phyloP scores from a whole-genome alignment of 1,140 invertebrate species.

The Euura lappo region DNA sequence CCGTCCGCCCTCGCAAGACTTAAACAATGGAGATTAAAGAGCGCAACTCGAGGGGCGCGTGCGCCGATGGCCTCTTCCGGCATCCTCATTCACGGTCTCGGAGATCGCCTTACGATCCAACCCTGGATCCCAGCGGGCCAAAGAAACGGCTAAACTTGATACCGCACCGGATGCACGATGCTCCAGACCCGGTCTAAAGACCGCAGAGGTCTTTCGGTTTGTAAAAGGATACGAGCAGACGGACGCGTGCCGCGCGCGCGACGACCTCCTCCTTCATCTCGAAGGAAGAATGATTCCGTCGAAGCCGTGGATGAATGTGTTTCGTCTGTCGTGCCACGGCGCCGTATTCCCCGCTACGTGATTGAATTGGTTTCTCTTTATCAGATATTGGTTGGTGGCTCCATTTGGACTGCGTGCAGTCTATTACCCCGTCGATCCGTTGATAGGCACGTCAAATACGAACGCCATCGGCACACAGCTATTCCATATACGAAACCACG shows the following conservation, averaged over 20 bases:
- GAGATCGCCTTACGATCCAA: neutral
- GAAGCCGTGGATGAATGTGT: no score
- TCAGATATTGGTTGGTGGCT: constrained; percentile 50
- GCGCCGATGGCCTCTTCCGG: neutral
- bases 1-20: neutral
- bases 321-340: no score
- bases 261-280: neutral
- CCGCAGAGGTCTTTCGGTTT: neutral
- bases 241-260: neutral
- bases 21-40: neutral
- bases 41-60: neutral
- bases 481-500: constrained; percentile 23
- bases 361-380: constrained; percentile 39
- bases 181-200: neutral
- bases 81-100: neutral
- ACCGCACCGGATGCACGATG: neutral
- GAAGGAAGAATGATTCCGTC: neutral
- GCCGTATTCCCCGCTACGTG: constrained; percentile 8
- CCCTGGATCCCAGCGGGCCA: neutral
- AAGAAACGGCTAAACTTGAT: neutral
- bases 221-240: constrained; percentile 1
- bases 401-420: constrained; percentile 49
- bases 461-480: constrained; percentile 46
- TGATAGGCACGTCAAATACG: constrained; percentile 58
- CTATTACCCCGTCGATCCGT: constrained; percentile 50